Conservation (phyloP, 2,797 vertebrate genomes). For the Rousettus madagascariensis region DNA sequence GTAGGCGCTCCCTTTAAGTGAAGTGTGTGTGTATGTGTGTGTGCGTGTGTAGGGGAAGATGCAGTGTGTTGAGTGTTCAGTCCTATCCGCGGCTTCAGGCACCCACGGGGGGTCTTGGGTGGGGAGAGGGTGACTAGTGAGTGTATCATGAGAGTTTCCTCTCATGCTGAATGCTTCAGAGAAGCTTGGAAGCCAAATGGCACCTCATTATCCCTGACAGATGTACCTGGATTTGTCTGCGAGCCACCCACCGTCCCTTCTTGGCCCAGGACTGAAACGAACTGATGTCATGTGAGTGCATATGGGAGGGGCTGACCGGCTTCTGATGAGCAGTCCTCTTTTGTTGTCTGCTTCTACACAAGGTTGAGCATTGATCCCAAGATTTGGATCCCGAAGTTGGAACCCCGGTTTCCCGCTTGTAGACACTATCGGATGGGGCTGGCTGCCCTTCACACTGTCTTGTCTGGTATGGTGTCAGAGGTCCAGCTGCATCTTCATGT, state of each 20-base stretch:
- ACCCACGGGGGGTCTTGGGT: neutral
- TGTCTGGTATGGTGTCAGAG: neutral
- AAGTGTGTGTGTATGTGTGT: too few species aligned
- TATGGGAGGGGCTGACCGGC: neutral
- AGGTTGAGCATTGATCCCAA: neutral
- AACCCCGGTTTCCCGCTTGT: neutral
- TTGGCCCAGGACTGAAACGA: neutral
- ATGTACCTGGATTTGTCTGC: neutral
- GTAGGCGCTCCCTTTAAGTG: neutral
- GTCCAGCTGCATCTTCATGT: neutral
- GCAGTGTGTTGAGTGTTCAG: neutral
- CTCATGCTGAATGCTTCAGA: neutral
- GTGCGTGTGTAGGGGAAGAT: neutral
- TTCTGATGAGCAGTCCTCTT: neutral
- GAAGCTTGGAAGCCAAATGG: slow-evolving; percentile 13
- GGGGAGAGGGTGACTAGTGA: too few species aligned
- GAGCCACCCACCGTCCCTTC: neutral
- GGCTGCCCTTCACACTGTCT: neutral
- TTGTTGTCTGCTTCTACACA: neutral
- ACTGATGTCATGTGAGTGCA: neutral
- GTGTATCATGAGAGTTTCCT: neutral
- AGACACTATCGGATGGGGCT: neutral
- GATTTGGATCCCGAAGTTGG: neutral
- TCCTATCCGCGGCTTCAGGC: neutral
- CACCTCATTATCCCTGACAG: neutral